These are phyloP conservation scores for Leptobrachium ailaonicum DNA, from an alignment of 2,113 vertebrate genomes.

Conservation along the genomic window DNA sequence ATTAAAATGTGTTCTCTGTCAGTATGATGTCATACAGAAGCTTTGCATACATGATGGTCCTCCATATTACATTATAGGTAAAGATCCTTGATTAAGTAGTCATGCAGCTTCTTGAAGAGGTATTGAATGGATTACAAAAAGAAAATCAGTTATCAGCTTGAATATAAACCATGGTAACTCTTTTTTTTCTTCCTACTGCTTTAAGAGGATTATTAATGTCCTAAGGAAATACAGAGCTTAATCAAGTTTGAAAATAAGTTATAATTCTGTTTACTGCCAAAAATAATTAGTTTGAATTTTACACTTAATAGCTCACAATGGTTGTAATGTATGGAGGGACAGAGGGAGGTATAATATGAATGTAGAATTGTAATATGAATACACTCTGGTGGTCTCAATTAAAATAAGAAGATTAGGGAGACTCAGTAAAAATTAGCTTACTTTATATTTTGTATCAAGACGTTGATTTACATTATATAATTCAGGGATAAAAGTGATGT, in stretches of 20 bases:
- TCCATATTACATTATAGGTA: slow-evolving; percentile 16
- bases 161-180: slow-evolving; percentile 41
- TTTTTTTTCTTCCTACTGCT: slow-evolving; percentile 29
- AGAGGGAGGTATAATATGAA: slow-evolving; percentile 19
- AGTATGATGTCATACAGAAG: too few relatives aligned
- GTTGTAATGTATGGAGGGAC: slow-evolving; percentile 10
- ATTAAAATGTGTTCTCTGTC: too few relatives aligned
- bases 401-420: slow-evolving; percentile 8
- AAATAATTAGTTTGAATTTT: slow-evolving; percentile 37
- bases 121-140: slow-evolving; percentile 46
- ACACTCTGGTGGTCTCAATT: slow-evolving; percentile 12
- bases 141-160: slow-evolving; percentile 29
- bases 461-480: background rate
- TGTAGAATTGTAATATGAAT: slow-evolving; percentile 22
- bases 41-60: background rate
- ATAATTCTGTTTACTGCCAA: slow-evolving; percentile 43
- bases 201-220: slow-evolving; percentile 50
- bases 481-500: background rate
- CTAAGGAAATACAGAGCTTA: slow-evolving; percentile 41
- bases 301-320: slow-evolving; percentile 23
- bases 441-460: background rate
- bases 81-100: slow-evolving; percentile 35
- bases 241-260: slow-evolving; percentile 45
- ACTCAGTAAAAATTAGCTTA: slow-evolving; percentile 3
- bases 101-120: slow-evolving; percentile 42